A percentile compares a stretch with the other conserved stretches of the same genome.
Conservation (phyloP, 2,888 invertebrate species). For the Oxytorus armatus region DNA sequence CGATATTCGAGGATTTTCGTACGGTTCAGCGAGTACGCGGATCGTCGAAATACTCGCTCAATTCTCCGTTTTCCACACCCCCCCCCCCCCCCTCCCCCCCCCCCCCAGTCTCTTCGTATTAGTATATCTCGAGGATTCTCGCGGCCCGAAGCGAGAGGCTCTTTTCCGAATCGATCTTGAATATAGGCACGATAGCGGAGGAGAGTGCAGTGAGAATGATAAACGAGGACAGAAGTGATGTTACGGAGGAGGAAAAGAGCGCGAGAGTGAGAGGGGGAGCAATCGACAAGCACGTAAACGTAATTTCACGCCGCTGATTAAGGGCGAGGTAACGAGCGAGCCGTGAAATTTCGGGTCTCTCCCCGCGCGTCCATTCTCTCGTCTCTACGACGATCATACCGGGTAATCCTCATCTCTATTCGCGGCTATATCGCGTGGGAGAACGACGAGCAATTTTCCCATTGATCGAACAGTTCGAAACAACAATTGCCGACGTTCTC, state of each 20-base stretch:
- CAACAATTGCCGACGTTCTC: too few species aligned
- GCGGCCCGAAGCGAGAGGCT: neutral
- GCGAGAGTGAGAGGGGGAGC: constrained; percentile 39
- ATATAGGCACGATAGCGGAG: constrained; percentile 23
- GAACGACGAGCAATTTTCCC: constrained; percentile 1
- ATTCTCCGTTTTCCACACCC: neutral
- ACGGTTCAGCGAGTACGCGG: constrained; percentile 9
- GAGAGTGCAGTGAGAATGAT: constrained; percentile 16
- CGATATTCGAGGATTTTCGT: neutral
- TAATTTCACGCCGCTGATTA: constrained; percentile 72
- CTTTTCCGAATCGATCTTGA: constrained; percentile 52
- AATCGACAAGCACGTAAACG: constrained; percentile 71
- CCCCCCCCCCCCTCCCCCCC: neutral
- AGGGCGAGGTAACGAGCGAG: constrained; percentile 72
- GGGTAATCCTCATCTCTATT: neutral
- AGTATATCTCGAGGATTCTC: too few species aligned
- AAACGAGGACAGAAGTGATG: constrained; percentile 18
- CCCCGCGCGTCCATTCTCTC: constrained; percentile 40
- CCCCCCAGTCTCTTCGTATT: too few species aligned
- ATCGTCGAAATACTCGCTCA: constrained; percentile 13
- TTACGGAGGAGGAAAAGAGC: constrained; percentile 22
- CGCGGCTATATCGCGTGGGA: constrained; percentile 2
- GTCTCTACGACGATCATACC: constrained; percentile 39
- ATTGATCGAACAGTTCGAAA: constrained; percentile 40
- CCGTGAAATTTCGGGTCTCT: constrained; percentile 70